Base-by-base conservation (phyloP, 2,113 vertebrate species). In the Pangasianodon hypophthalmus region DNA sequence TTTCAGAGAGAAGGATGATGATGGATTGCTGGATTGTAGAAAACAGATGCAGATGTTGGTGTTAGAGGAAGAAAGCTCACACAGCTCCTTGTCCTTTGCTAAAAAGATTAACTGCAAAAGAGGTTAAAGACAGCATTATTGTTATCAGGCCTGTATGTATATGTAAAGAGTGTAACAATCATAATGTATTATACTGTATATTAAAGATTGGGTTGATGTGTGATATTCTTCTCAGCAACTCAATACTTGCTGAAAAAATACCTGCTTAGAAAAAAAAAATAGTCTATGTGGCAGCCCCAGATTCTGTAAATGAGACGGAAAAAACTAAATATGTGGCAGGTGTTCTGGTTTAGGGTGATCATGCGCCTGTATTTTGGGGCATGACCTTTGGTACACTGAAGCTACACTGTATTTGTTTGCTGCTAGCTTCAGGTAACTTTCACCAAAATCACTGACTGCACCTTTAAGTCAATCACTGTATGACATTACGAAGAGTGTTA, bases 91-190 rank as follows among this genome's bases (percentile, higher is more conserved):
- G 16, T 75, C 67, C 50, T 41, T 75, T 75, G 52, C 32, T 41
- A 41, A 26, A 75, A 29, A 8, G 32, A 54, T 56, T 21, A 56
- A 29, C 86, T 87, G 86, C 37, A 87, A 87, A 87, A 18, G 8
- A 87, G 29, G 18, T 52, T n/a, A 87, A 80, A 13, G 54, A 88
- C 44, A 52, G 0, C 1, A 24, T 32, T 44, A 87, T n/a, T n/a
- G 29, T 56, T 3, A 14, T 56, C 54, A 56, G 11, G 13, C 0
- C 54, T 56, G 54, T 56, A 56, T 56, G 14, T 56, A 56, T 56
- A 56, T 14, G 14, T 56, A 56, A 56, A 14, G 13, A 16, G 2
- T 3, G 14, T 18, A 56, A 56, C 54, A 56, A 16, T 56, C 14
- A 56, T 14, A 56, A 56, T 3, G 14, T 56, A 18, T 56, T 13